Percentiles rank a stretch among this genome's conserved stretches.
Evolutionary conservation across 1,140 invertebrate species (phyloP).

Genomic region (Macrocentrus cingulum): DNA sequence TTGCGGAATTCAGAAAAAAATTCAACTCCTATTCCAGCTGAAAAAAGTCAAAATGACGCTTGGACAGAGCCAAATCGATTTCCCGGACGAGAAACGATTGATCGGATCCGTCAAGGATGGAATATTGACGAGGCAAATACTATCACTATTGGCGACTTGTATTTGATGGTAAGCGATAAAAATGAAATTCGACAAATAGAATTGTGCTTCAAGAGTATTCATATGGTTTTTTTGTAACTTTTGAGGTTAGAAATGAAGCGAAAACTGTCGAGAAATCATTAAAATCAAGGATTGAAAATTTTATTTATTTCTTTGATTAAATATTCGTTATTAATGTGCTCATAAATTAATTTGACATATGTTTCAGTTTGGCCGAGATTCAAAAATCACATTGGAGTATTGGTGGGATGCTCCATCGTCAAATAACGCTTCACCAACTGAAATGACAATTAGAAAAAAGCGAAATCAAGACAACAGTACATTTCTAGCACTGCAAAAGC

Average conservation of each 20-base stretch:
- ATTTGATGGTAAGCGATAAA: conserved; percentile 70
- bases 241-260: no score
- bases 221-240: no score
- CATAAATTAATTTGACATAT: no score
- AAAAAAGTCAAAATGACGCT: conserved; percentile 35
- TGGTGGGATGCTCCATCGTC: conserved; percentile 68
- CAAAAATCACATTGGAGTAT: conserved; percentile 79
- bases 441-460: conserved; percentile 29
- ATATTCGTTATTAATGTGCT: no score
- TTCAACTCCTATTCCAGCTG: conserved; percentile 29
- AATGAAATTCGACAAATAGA: no score
- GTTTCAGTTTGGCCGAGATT: conserved; percentile 74
- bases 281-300: no score
- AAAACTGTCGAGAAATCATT: no score
- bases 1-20: conserved; percentile 36
- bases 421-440: conserved; percentile 6
- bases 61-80: conserved; percentile 44
- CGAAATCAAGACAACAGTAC: conserved; percentile 41
- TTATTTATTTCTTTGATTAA: no score
- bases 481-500: conserved; percentile 59
- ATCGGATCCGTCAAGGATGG: conserved; percentile 76
- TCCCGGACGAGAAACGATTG: conserved; percentile 58
- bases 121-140: conserved; percentile 72
- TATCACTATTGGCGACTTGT: conserved; percentile 86
- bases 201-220: no score